A percentile compares a stretch with the other conserved stretches of the same genome.
Conservation (phyloP, 2,113 vertebrate species). For the Gulo gulo region DNA sequence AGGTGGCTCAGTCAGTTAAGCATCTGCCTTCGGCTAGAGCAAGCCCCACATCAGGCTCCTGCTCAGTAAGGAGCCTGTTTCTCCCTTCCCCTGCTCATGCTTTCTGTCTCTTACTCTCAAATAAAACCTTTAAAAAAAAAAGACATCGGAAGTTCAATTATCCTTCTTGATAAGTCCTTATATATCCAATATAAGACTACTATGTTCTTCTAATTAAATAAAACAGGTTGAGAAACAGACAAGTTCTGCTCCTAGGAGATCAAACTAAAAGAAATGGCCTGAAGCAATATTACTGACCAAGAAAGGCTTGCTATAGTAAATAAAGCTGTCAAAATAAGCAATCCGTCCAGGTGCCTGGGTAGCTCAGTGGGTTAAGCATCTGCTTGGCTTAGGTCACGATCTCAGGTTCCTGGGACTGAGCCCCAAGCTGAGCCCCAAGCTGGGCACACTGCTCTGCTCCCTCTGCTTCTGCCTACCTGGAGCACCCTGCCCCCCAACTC, state of each 20-base stretch:
- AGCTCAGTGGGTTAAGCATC: neutral
- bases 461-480: neutral
- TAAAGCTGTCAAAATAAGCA: slow-evolving; percentile 52
- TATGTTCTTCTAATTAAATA: slow-evolving; percentile 44
- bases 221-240: slow-evolving; percentile 18
- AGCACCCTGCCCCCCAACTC: neutral
- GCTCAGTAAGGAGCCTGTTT: neutral
- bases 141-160: slow-evolving; percentile 39
- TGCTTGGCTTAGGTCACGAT: neutral
- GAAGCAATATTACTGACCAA: slow-evolving; percentile 35
- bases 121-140: neutral
- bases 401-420: neutral
- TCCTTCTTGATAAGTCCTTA: slow-evolving; percentile 28
- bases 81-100: neutral
- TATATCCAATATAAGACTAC: neutral
- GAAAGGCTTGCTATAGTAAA: slow-evolving; percentile 25
- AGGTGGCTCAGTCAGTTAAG: neutral
- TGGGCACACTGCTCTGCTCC: neutral
- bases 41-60: neutral
- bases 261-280: slow-evolving; percentile 42
- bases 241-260: slow-evolving; percentile 29
- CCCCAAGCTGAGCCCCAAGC: neutral
- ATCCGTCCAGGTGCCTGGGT: neutral
- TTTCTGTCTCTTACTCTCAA: neutral
- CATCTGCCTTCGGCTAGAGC: neutral